Evolutionary conservation across 2,888 invertebrate genomes (phyloP).

Genomic region (Stenchaetothrips biformis): DNA sequence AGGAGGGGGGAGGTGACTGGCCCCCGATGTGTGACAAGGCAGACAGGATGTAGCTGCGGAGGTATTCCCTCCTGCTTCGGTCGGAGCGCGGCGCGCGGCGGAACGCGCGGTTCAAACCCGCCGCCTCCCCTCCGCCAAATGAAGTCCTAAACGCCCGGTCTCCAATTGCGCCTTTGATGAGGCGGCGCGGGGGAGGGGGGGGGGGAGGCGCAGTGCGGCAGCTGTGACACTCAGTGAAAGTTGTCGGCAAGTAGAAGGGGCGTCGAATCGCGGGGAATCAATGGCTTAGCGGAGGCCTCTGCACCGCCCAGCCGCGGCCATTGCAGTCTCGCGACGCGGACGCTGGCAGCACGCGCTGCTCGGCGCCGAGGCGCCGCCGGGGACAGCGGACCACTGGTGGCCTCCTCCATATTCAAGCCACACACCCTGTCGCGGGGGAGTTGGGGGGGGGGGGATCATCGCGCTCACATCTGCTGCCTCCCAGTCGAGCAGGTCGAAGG

Average conservation of each 20-base stretch:
- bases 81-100: not conserved
- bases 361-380: not conserved
- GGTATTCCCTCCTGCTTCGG: no score
- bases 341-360: no score
- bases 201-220: not conserved
- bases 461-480: not conserved
- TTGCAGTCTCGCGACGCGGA: not conserved
- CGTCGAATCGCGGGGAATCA: no score
- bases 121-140: not conserved
- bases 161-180: conserved; percentile 22
- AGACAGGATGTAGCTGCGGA: no score
- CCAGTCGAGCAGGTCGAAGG: not conserved
- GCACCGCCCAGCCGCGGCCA: no score
- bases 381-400: not conserved
- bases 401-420: conserved; percentile 13
- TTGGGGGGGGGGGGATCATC: not conserved
- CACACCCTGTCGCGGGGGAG: not conserved
- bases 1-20: not conserved
- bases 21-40: no score
- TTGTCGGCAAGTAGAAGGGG: no score
- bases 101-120: not conserved
- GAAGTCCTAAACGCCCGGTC: conserved; percentile 13
- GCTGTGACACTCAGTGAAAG: not conserved
- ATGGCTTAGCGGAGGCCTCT: no score
- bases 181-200: not conserved